phyloP scores from a whole-genome alignment of 2,113 vertebrate species.

The Oplegnathus fasciatus region DNA sequence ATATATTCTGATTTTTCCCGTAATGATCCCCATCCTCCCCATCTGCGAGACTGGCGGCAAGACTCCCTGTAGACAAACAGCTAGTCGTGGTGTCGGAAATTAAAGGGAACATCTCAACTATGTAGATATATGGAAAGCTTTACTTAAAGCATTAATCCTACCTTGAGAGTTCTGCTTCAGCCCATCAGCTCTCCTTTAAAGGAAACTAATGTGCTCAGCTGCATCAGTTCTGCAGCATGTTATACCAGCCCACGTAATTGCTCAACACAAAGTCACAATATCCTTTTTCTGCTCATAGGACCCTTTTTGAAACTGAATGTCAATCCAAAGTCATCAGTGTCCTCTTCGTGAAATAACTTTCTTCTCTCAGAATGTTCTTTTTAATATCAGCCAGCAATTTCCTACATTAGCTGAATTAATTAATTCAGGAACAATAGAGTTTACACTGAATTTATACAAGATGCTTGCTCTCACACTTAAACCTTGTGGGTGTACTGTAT shows the following conservation, averaged over 20 bases:
- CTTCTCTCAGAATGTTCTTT: not conserved
- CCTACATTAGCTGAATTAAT: conserved; percentile 12
- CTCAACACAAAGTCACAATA: conserved; percentile 27
- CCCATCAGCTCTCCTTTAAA: conserved; percentile 27
- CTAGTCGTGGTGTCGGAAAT: conserved; percentile 29
- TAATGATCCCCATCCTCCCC: conserved; percentile 70
- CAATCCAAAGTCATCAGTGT: conserved; percentile 36
- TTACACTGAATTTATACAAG: conserved; percentile 1
- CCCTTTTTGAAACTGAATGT: conserved; percentile 27
- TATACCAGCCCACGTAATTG: conserved; percentile 22
- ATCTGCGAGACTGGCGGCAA: conserved; percentile 57
- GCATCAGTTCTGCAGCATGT: not conserved
- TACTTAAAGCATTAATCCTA: conserved; percentile 55
- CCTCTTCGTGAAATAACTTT: conserved; percentile 11
- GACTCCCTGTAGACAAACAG: conserved; percentile 53
- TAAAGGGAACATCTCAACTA: conserved; percentile 40
- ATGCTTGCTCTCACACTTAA: conserved; percentile 36
- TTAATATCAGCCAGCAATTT: conserved; percentile 19
- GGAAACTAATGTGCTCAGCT: conserved; percentile 10
- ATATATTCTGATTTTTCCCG: conserved; percentile 64
- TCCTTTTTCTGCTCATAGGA: conserved; percentile 3
- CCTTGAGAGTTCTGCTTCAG: conserved; percentile 36
- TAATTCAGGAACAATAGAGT: not conserved
- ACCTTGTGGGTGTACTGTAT: conserved; percentile 30
- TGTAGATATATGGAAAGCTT: conserved; percentile 40